Evolutionary conservation across 2,113 vertebrate genomes (phyloP), one percentile per base, ranked within the genome.

Genomic region (Crypturellus undulatus): DNA sequence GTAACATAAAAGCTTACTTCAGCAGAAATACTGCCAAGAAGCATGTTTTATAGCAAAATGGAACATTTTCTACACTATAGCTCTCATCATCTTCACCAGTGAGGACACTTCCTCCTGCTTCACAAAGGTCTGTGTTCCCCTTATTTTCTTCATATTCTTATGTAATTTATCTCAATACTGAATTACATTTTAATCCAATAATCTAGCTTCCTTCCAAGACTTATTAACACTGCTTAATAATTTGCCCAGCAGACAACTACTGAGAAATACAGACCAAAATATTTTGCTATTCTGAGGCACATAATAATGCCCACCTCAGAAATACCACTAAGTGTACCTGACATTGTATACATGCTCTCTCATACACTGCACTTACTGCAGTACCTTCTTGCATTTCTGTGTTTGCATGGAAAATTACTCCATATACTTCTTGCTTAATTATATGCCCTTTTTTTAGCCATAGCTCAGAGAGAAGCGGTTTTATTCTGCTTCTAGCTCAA

Each of bases 111-210:
- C 24, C 34, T 82, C 90, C 36, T 62, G 38, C 49, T 90, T 93
- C 76, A 73, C 3, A 1, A 77, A 34, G 24, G 73, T 82, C 45
- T 80, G 76, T 28, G 51, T 81, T 30, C 58, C 62, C 73, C 80
- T n/a, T 70, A 12, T 72, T 92, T 93, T 91, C 56, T 69, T 85
- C 6, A 30, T n/a, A 6, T 85, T 67, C 72, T 92, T 79, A 69
- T 28, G 40, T 30, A 79, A 94, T 86, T 81, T 80, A 26, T 79
- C 63, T 87, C 25, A 87, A 34, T 67, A 76, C 24, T 71, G 60
- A 80, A 89, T 78, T 73, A 63, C 38, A 71, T 38, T 59, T 88
- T 90, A 81, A 80, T 90, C 49, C 28, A 71, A 85, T 82, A 92
- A 95, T 64, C 51, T 68, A 47, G 5, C 32, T 87, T 76, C 62